Evolutionary conservation across 1,140 invertebrate genomes (phyloP).

Genomic region (Cyclina sinensis): DNA sequence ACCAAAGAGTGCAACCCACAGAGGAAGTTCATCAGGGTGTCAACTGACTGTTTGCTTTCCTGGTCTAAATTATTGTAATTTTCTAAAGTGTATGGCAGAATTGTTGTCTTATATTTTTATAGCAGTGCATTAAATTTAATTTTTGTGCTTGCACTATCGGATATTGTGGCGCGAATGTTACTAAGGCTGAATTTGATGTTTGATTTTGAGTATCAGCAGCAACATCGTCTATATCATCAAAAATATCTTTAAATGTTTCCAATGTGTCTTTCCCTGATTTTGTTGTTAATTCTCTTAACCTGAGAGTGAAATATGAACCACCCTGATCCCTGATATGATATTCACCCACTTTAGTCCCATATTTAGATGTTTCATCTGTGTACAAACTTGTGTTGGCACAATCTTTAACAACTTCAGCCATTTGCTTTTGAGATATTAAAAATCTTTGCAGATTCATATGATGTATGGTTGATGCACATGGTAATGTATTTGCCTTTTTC

Average conservation of each 20-base stretch:
- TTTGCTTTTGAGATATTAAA: constrained; percentile 15
- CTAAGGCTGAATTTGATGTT: not conserved
- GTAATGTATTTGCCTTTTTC: constrained; percentile 1
- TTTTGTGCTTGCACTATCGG: constrained; percentile 35
- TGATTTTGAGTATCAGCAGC: constrained; percentile 5
- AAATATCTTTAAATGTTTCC: not conserved
- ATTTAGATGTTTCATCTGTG: constrained; percentile 44
- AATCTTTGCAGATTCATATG: constrained; percentile 38
- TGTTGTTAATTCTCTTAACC: constrained; percentile 2
- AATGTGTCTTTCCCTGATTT: constrained; percentile 37
- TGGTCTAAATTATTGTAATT: not conserved
- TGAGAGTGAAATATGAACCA: not conserved
- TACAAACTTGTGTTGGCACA: constrained; percentile 6
- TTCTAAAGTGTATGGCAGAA: constrained; percentile 20
- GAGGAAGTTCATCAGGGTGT: constrained; percentile 45
- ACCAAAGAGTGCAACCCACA: constrained; percentile 61
- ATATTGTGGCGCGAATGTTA: constrained; percentile 18
- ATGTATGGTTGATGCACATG: constrained; percentile 14
- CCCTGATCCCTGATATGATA: constrained; percentile 15
- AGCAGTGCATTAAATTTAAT: constrained; percentile 31
- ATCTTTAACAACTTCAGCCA: not conserved
- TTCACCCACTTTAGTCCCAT: constrained; percentile 1
- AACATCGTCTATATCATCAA: not conserved
- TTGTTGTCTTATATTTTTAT: not conserved
- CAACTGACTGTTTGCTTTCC: constrained; percentile 23